Evolutionary conservation across 53 echinoderm and acorn worm species (phyloP).

Genomic region (Zoroaster sp.): DNA sequence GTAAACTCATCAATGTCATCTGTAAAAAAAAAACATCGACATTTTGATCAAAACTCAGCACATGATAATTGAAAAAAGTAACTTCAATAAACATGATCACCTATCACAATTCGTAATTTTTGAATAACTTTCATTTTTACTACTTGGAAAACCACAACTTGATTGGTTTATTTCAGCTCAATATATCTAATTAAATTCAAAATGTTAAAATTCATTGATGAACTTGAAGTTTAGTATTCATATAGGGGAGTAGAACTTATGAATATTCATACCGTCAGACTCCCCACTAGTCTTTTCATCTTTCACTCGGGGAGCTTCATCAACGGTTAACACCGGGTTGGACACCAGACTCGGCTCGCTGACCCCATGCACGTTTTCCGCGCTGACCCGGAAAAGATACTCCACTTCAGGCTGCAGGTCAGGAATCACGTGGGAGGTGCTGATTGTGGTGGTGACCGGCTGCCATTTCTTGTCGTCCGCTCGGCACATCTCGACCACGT

Average conservation of each 20-base stretch:
- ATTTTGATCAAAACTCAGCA: neutral
- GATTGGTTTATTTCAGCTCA: too few relatives aligned
- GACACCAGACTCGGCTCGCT: constrained; percentile 83
- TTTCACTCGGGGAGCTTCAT: neutral
- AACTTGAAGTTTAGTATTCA: too few relatives aligned
- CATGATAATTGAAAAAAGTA: neutral
- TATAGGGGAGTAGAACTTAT: too few relatives aligned
- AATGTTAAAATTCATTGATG: too few relatives aligned
- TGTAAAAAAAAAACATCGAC: constrained; percentile 32
- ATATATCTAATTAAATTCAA: too few relatives aligned
- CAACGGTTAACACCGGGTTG: constrained; percentile 65
- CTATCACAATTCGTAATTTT: neutral
- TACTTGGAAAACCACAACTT: too few relatives aligned
- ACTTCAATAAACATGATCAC: neutral
- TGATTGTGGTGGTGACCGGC: constrained; percentile 46
- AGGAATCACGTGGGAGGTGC: constrained; percentile 77
- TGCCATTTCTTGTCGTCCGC: constrained; percentile 62
- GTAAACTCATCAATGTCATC: constrained; percentile 59
- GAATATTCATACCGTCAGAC: too few relatives aligned
- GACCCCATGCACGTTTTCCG: constrained; percentile 77
- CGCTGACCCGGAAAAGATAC: constrained; percentile 94
- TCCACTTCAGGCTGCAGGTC: constrained; percentile 77
- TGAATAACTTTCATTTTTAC: too few relatives aligned
- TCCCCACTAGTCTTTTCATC: constrained; percentile 55
- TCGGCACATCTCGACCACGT: constrained; percentile 79